Evolutionary conservation across 23 tunicate species (phyloP).

Genomic region (Clavelina lepadiformis): DNA sequence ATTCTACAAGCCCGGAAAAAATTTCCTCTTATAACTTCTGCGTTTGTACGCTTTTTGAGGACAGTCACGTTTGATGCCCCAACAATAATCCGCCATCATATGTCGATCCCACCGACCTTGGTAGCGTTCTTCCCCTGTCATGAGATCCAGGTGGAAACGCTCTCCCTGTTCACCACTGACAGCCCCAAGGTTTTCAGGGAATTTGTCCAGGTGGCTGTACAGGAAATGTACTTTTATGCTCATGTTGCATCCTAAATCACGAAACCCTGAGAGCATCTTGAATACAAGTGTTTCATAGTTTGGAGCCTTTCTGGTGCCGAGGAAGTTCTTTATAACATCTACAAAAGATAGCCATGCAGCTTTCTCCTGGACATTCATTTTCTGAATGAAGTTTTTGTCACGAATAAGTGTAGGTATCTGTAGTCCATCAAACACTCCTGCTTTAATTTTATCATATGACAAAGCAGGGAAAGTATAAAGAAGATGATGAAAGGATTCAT

Average conservation of each 20-base stretch:
- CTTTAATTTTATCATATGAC: constrained; percentile 18
- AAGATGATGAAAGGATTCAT: constrained; percentile 10
- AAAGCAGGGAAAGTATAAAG: constrained; percentile 5
- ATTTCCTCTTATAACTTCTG: constrained; percentile 6
- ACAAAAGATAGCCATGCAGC: constrained; percentile 29
- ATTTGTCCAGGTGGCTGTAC: constrained; percentile 9
- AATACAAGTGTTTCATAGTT: constrained; percentile 10
- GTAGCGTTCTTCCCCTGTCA: constrained; percentile 10
- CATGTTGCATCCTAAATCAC: constrained; percentile 14
- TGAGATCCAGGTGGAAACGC: constrained; percentile 5
- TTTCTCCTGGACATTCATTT: no score
- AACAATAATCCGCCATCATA: constrained; percentile 9
- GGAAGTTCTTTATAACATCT: constrained; percentile 9
- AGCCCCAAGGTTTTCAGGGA: constrained; percentile 13
- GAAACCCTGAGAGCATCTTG: constrained; percentile 8
- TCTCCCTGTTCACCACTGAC: constrained; percentile 15
- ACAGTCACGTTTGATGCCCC: not conserved
- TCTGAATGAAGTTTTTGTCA: constrained; percentile 11
- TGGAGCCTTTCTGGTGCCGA: constrained; percentile 19
- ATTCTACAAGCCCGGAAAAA: no score
- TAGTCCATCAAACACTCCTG: constrained; percentile 24
- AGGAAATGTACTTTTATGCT: constrained; percentile 21
- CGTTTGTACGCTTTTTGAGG: constrained; percentile 6
- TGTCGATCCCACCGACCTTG: constrained; percentile 8
- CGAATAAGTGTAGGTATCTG: constrained; percentile 13